Evolutionary conservation across 2,797 vertebrate genomes (phyloP), one percentile per base, ranked within the genome.

Genomic region (Gadopsis marmoratus): DNA sequence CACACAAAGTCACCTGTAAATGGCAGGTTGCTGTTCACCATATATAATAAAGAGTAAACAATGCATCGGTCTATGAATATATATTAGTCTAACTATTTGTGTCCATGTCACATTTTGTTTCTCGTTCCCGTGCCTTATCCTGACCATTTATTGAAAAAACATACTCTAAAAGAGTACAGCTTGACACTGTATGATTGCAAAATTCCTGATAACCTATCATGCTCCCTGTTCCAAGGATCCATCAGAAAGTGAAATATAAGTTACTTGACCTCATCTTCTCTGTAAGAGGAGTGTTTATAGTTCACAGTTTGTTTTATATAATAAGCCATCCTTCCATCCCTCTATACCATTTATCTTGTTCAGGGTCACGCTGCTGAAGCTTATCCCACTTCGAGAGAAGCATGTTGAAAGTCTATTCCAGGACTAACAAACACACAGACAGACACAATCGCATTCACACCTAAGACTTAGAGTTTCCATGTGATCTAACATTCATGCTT

Each of bases 351-450:
- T 74, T 47, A 61, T 75, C 35, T 23, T 54, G 51, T 7, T 79
- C 55, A 62, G 54, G 48, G 47, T 55, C 21, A 3, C 21, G 1
- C 11, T 74, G 37, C 54, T 62, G 63, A 55, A 78, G 48, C 26
- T 6, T 55, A n/a, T 74, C 7, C 11, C 54, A 45, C 13, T 45
- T 31, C n/a, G 2, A 31, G 26, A 45, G 13, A 56, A 10, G 4
- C 16, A 47, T 55, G 55, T 51, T 51, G 17, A 41, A 51, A 62
- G 17, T 70, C 53, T 35, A 2, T n/a, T 13, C 33, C 50, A 48
- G 39, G 10, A 43, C 47, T 58, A 82, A 58, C 16, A 62, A 51
- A 71, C 23, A 33, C 11, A 45, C 0, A n/a, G 5, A 63, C 2
- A 41, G 35, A 65, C 31, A 58, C 4, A 47, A 10, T 43, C 17